Evolutionary conservation across 2,113 vertebrate genomes (phyloP).

Genomic region (Poeciliopsis retropinna): DNA sequence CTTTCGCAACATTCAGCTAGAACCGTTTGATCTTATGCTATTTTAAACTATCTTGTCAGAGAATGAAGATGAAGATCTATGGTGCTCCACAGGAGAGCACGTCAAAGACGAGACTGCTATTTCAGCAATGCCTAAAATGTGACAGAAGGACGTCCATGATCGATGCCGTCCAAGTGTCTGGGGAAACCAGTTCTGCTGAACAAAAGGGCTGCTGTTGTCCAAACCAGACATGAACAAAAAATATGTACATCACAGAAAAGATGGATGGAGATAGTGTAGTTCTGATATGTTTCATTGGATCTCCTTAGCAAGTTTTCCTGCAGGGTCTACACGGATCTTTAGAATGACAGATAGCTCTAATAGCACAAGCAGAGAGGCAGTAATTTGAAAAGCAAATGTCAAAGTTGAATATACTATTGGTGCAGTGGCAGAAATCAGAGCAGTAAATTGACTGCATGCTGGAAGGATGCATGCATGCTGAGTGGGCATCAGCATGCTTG

Average conservation of each 20-base stretch:
- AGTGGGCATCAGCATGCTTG: constrained; percentile 48
- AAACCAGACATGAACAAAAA: not conserved
- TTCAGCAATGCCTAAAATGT: constrained; percentile 23
- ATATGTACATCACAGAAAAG: constrained; percentile 2
- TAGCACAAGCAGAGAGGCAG: no score
- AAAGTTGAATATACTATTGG: constrained; percentile 11
- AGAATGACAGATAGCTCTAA: not conserved
- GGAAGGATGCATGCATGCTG: constrained; percentile 30
- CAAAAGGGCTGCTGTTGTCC: not conserved
- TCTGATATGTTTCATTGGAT: not conserved
- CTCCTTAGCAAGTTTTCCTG: no score
- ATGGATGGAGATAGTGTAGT: not conserved
- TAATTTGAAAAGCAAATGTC: not conserved
- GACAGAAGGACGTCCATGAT: constrained; percentile 12
- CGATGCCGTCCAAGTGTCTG: not conserved
- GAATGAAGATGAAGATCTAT: constrained; percentile 54
- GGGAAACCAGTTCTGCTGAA: not conserved
- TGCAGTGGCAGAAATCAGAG: constrained; percentile 13
- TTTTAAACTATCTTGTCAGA: constrained; percentile 54
- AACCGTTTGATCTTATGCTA: constrained; percentile 62
- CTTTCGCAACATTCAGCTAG: constrained; percentile 46
- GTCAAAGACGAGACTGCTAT: constrained; percentile 31
- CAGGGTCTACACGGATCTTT: no score
- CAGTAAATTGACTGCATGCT: constrained; percentile 30
- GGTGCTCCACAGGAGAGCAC: constrained; percentile 17